A percentile compares a stretch with the other conserved stretches of the same genome.
phyloP scores from a whole-genome alignment of 2,113 vertebrate species.

The Chaetops frenatus region DNA sequence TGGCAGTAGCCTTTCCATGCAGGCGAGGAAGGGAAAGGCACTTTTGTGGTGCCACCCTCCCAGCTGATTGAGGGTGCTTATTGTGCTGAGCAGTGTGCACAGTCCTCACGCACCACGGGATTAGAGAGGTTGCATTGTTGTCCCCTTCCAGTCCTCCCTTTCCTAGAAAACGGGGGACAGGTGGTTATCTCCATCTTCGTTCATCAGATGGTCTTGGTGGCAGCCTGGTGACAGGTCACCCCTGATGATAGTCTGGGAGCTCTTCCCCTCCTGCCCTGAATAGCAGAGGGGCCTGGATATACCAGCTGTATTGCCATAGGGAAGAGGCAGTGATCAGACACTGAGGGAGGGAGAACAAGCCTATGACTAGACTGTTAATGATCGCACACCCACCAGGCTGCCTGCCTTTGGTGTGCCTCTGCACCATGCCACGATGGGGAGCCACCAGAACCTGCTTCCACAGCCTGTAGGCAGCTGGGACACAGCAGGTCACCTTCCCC shows the following conservation, averaged over 20 bases:
- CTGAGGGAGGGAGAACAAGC: not conserved
- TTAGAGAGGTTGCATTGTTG: not conserved
- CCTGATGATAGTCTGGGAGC: not conserved
- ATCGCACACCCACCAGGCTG: conserved; percentile 36
- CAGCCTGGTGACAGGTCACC: not conserved
- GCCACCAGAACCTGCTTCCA: conserved; percentile 11
- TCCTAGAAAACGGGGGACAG: not conserved
- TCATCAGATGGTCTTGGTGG: not conserved
- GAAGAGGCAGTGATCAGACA: conserved; percentile 42
- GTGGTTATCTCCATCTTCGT: not conserved
- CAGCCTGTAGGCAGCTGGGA: not conserved
- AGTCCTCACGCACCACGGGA: fast-evolving
- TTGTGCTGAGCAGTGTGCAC: not conserved
- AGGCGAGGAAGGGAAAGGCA: not conserved
- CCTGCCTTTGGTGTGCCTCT: conserved; percentile 24
- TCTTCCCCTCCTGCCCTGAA: not conserved
- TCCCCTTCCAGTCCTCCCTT: not conserved
- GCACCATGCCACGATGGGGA: conserved; percentile 22
- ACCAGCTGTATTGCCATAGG: conserved; percentile 31
- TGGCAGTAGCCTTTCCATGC: not conserved
- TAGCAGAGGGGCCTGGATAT: not conserved
- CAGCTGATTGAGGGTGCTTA: not conserved
- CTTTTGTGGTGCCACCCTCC: not conserved
- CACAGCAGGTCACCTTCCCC: not conserved
- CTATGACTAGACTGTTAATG: conserved; percentile 67